These are phyloP conservation scores for Drosophila prostipennis DNA, from an alignment of 2,888 invertebrate genomes.

Conservation along the genomic window DNA sequence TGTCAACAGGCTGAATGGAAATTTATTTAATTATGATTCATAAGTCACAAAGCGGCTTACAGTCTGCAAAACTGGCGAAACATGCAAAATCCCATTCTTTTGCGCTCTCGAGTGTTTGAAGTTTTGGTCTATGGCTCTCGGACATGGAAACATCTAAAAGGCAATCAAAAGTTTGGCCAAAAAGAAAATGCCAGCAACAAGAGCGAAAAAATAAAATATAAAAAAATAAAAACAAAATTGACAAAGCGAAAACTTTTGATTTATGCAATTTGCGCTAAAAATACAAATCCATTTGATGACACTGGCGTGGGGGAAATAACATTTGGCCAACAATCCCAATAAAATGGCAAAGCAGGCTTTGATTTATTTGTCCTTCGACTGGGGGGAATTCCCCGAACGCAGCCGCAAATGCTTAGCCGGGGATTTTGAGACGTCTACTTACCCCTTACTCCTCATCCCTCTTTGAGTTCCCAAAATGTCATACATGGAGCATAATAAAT, in stretches of 20 bases:
- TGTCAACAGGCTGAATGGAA: slow-evolving; percentile 73
- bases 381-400: slow-evolving; percentile 55
- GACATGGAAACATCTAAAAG: slow-evolving; percentile 55
- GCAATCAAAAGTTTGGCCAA: slow-evolving; percentile 69
- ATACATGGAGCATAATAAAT: slow-evolving; percentile 65
- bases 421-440: slow-evolving; percentile 9
- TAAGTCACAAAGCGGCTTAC: slow-evolving; percentile 37
- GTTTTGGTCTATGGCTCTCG: slow-evolving; percentile 32
- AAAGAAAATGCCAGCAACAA: slow-evolving; percentile 33
- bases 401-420: slow-evolving; percentile 56
- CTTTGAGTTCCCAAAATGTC: slow-evolving; percentile 33
- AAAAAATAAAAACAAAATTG: slow-evolving; percentile 26
- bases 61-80: slow-evolving; percentile 4
- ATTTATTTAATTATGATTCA: slow-evolving; percentile 71
- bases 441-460: slow-evolving; percentile 8
- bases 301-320: slow-evolving; percentile 56
- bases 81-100: slow-evolving; percentile 35
- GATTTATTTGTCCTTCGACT: slow-evolving; percentile 64
- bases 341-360: slow-evolving; percentile 69
- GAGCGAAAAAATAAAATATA: background rate
- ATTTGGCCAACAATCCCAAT: slow-evolving; percentile 74
- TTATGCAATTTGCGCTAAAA: slow-evolving; percentile 73
- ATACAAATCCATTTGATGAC: slow-evolving; percentile 75
- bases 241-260: slow-evolving; percentile 67
- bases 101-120: slow-evolving; percentile 43